Evolutionary conservation across 1,140 invertebrate species (phyloP).

Genomic region (Belonocnema kinseyi): DNA sequence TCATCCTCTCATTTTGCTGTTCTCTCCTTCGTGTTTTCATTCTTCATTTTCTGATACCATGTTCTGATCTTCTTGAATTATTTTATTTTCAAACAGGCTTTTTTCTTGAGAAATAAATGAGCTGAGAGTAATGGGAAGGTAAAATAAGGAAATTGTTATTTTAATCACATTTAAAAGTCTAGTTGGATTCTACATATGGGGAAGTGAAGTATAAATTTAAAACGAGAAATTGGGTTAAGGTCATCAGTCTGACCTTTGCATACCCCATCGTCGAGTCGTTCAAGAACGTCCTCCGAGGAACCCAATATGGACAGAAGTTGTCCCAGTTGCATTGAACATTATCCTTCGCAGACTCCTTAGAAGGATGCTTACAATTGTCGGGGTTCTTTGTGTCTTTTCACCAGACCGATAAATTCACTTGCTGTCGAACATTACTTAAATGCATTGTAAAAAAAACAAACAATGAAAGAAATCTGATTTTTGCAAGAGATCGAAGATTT

Average conservation of each 20-base stretch:
- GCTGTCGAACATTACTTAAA: slow-evolving; percentile 23
- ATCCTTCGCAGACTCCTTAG: slow-evolving; percentile 66
- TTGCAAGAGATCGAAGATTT: neutral
- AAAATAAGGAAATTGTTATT: neutral
- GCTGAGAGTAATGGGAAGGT: neutral
- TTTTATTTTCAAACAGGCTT: too few species aligned
- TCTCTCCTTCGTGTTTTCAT: too few species aligned
- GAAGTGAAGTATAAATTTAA: neutral
- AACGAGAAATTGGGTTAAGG: slow-evolving; percentile 66
- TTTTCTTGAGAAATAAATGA: too few species aligned
- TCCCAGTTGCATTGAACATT: slow-evolving; percentile 65
- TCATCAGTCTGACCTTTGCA: slow-evolving; percentile 61
- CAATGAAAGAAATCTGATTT: slow-evolving; percentile 7
- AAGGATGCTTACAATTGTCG: slow-evolving; percentile 53
- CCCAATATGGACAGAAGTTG: slow-evolving; percentile 60
- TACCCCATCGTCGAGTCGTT: slow-evolving; percentile 47
- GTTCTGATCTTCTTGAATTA: too few species aligned
- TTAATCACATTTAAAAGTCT: neutral
- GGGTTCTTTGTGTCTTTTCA: slow-evolving; percentile 46
- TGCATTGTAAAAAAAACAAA: neutral
- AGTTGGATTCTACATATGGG: slow-evolving; percentile 14
- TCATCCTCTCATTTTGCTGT: too few species aligned
- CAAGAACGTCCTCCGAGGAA: slow-evolving; percentile 58
- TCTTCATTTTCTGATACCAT: too few species aligned
- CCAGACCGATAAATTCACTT: slow-evolving; percentile 20